These are phyloP conservation scores for Bombus difficillimus DNA, from an alignment of 1,140 invertebrate species.

Conservation along the genomic window DNA sequence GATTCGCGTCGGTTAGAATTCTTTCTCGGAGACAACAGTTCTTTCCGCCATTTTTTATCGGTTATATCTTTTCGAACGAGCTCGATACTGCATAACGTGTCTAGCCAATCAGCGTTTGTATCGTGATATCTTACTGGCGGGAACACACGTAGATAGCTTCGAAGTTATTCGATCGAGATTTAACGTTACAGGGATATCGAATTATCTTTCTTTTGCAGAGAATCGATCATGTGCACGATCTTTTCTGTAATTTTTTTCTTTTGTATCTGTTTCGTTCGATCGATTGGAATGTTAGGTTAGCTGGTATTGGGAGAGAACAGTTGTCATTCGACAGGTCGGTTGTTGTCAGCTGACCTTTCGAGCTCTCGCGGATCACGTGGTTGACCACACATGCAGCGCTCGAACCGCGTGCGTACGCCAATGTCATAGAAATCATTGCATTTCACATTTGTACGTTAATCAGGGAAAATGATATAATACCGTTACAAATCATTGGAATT, in stretches of 20 bases:
- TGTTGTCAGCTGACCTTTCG: constrained; percentile 61
- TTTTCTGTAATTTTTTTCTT: background rate
- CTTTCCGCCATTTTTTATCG: constrained; percentile 1
- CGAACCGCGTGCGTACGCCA: constrained; percentile 19
- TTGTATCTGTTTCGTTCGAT: background rate
- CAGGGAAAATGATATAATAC: background rate
- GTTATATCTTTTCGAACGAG: background rate
- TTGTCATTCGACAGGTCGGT: constrained; percentile 20
- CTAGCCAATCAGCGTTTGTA: background rate
- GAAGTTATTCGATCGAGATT: too few relatives aligned
- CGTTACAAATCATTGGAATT: background rate
- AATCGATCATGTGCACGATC: too few relatives aligned
- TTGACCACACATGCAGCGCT: constrained; percentile 42
- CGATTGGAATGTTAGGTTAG: background rate
- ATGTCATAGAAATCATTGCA: constrained; percentile 5
- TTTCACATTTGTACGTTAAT: constrained; percentile 16
- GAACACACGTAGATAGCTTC: background rate
- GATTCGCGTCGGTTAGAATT: background rate
- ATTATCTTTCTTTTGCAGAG: background rate
- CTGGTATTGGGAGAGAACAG: background rate
- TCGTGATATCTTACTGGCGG: constrained; percentile 6
- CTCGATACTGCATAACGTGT: background rate
- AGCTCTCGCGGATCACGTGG: constrained; percentile 45
- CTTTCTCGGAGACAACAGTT: background rate
- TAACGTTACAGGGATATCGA: background rate